Conservation (phyloP, 2,797 vertebrate species). For the Characodon lateralis region DNA sequence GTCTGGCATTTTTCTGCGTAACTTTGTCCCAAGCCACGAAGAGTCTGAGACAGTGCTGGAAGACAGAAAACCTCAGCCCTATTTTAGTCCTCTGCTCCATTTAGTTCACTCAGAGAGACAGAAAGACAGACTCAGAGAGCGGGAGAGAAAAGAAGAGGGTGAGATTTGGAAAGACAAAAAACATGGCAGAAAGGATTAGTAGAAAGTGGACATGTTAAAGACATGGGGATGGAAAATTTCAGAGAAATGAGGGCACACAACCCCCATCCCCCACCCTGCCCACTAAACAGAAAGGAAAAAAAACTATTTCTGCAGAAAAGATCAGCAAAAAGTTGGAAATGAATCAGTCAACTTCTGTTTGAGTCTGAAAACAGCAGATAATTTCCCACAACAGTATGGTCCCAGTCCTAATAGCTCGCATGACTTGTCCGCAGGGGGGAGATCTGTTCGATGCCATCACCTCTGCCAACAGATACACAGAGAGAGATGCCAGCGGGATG, state of each 20-base stretch:
- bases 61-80: slow-evolving; percentile 51
- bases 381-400: slow-evolving; percentile 11
- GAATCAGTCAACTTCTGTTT: slow-evolving; percentile 14
- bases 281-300: slow-evolving; percentile 27
- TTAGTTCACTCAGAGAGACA: slow-evolving; percentile 65
- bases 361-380: slow-evolving; percentile 2
- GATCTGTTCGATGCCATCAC: slow-evolving; percentile 99
- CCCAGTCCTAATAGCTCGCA: slow-evolving; percentile 13
- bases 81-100: slow-evolving; percentile 79
- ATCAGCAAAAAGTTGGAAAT: slow-evolving; percentile 14
- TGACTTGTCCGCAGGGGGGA: slow-evolving; percentile 84
- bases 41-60: slow-evolving; percentile 13
- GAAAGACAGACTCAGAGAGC: slow-evolving; percentile 10
- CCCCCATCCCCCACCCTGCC: slow-evolving; percentile 14
- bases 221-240: slow-evolving; percentile 9
- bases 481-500: slow-evolving; percentile 97
- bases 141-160: slow-evolving; percentile 4
- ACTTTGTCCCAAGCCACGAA: neutral
- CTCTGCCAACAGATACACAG: slow-evolving; percentile 96
- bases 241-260: slow-evolving; percentile 32
- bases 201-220: slow-evolving; percentile 38
- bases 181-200: slow-evolving; percentile 2
- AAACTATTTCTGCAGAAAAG: neutral
- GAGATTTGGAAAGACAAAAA: slow-evolving; percentile 4
- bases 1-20: slow-evolving; percentile 13